Conservation (phyloP, 2,797 vertebrate genomes). For the Clarias platycephalus region DNA sequence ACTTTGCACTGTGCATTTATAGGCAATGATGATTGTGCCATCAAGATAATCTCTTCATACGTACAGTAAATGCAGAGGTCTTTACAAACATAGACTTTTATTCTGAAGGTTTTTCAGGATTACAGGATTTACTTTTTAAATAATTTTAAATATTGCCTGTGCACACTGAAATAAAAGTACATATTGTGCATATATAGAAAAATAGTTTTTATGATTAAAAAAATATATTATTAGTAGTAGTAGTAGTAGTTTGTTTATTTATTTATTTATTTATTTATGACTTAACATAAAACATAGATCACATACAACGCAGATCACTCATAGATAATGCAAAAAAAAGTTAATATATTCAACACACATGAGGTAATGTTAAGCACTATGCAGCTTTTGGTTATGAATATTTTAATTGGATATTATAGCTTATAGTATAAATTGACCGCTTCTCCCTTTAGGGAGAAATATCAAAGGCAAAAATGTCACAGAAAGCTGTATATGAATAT, state of each 20-base stretch:
- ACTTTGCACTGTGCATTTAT: slow-evolving; percentile 30
- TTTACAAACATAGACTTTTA: slow-evolving; percentile 63
- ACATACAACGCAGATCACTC: background rate
- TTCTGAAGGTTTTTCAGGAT: background rate
- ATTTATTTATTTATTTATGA: no score
- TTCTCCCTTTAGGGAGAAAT: background rate
- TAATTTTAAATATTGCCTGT: background rate
- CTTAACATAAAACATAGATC: no score
- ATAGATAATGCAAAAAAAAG: background rate
- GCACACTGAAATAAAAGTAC: background rate
- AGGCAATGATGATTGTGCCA: slow-evolving; percentile 63
- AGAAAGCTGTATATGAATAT: slow-evolving; percentile 43
- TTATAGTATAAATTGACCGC: background rate
- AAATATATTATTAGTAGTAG: no score
- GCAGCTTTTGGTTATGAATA: background rate
- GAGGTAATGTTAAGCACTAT: background rate
- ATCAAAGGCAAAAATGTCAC: background rate
- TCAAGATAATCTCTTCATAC: slow-evolving; percentile 64
- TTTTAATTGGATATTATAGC: slow-evolving; percentile 13
- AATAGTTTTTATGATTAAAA: background rate
- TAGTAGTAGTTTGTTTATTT: no score
- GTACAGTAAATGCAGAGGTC: slow-evolving; percentile 41
- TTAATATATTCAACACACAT: background rate
- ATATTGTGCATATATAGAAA: background rate
- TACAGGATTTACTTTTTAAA: background rate